Evolutionary conservation across 2,888 invertebrate species (phyloP).

Genomic region (Andricus curvator): DNA sequence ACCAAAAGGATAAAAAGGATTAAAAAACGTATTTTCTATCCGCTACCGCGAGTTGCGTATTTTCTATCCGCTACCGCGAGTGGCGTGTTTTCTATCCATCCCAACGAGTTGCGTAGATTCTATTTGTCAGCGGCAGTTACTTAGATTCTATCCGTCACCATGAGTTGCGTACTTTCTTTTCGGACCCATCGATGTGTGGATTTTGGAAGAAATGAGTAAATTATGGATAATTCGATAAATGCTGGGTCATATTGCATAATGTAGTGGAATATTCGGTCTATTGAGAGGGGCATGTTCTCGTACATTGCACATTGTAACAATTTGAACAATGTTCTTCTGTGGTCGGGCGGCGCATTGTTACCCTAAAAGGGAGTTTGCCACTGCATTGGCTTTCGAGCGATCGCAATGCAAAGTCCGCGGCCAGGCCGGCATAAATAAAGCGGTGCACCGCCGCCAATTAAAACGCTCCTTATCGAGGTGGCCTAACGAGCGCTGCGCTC

Average conservation of each 20-base stretch:
- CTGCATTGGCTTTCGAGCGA: slow-evolving; percentile 29
- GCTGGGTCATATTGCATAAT: background rate
- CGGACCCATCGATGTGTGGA: no score
- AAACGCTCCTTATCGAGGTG: slow-evolving; percentile 73
- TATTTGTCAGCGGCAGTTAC: no score
- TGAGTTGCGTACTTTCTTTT: no score
- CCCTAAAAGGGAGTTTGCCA: slow-evolving; percentile 38
- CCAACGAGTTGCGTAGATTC: no score
- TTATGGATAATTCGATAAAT: background rate
- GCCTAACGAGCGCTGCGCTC: slow-evolving; percentile 58
- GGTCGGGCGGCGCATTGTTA: slow-evolving; percentile 31
- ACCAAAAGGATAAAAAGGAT: no score
- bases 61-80: no score
- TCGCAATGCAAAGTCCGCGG: slow-evolving; percentile 33
- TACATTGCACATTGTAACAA: background rate
- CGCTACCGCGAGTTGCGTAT: no score
- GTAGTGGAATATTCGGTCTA: background rate
- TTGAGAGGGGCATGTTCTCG: background rate
- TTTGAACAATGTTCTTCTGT: slow-evolving; percentile 28
- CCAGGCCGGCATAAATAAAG: slow-evolving; percentile 23
- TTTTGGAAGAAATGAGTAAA: background rate
- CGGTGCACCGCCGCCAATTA: slow-evolving; percentile 69
- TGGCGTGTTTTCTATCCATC: no score
- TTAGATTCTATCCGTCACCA: no score
- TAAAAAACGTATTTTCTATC: no score